These are phyloP conservation scores for Tinamus guttatus DNA, from an alignment of 2,113 vertebrate species.

Conservation along the genomic window DNA sequence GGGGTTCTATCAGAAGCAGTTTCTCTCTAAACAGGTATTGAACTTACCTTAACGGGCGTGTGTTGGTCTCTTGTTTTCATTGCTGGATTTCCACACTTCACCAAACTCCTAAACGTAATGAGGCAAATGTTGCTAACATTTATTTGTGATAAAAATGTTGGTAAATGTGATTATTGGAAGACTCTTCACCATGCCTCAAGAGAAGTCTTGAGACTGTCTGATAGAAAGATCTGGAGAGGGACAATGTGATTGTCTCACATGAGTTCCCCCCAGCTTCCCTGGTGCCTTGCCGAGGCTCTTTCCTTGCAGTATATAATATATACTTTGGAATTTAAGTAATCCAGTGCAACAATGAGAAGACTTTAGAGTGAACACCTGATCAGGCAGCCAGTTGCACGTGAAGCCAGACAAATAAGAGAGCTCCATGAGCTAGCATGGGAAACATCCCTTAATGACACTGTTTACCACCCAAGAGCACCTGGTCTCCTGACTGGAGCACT, in stretches of 20 bases:
- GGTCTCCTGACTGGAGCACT: neutral
- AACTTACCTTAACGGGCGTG: rapidly evolving
- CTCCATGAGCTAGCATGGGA: neutral
- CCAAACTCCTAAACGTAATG: neutral
- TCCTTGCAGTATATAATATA: neutral
- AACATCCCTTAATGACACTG: neutral
- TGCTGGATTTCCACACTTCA: rapidly evolving
- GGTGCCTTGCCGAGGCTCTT: neutral
- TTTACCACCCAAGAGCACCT: neutral
- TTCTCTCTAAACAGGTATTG: neutral
- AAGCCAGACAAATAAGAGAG: neutral
- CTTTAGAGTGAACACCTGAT: neutral
- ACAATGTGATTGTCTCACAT: neutral
- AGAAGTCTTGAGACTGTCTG: neutral
- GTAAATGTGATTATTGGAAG: neutral
- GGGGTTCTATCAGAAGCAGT: neutral
- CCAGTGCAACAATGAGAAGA: neutral
- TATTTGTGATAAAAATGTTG: neutral
- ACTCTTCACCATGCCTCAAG: neutral
- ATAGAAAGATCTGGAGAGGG: neutral
- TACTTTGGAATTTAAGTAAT: neutral
- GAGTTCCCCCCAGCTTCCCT: neutral
- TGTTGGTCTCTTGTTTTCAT: neutral
- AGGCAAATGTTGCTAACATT: neutral
- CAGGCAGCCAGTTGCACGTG: neutral